These are phyloP conservation scores for Cordilura impudica DNA, from an alignment of 2,888 invertebrate genomes.

Conservation along the genomic window DNA sequence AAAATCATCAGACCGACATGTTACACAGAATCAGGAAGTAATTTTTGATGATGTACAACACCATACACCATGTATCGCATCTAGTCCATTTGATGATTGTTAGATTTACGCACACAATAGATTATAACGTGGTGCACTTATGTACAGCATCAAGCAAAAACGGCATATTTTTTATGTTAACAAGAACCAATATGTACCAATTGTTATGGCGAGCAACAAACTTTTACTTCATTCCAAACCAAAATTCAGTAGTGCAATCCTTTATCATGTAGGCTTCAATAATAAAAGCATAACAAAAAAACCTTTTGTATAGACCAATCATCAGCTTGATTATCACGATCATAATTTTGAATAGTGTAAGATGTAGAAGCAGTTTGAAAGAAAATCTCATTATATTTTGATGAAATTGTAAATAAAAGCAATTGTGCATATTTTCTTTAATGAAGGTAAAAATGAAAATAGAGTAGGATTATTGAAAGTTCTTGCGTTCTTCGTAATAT, in stretches of 20 bases:
- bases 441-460: slow-evolving; percentile 17
- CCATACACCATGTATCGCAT: slow-evolving; percentile 40
- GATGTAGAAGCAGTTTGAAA: not conserved
- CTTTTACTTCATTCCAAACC: not conserved
- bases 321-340: slow-evolving; percentile 36
- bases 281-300: not conserved
- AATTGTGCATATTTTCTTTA: not conserved
- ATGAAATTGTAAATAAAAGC: slow-evolving; percentile 16
- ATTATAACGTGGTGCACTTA: not conserved
- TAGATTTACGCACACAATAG: slow-evolving; percentile 40
- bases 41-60: slow-evolving; percentile 58
- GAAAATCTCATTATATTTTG: slow-evolving; percentile 30
- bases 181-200: slow-evolving; percentile 25
- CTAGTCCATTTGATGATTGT: slow-evolving; percentile 12
- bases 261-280: slow-evolving; percentile 14
- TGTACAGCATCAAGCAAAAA: not conserved
- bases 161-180: slow-evolving; percentile 34
- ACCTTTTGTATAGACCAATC: slow-evolving; percentile 11
- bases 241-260: slow-evolving; percentile 29
- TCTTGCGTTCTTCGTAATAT: not conserved
- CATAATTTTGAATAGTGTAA: not conserved
- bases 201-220: slow-evolving; percentile 13
- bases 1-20: slow-evolving; percentile 40
- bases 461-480: not conserved
- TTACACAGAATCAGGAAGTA: slow-evolving; percentile 61